A percentile compares a stretch with the other conserved stretches of the same genome.
phyloP scores from a whole-genome alignment of 2,797 vertebrate species.

The Chelmon rostratus region DNA sequence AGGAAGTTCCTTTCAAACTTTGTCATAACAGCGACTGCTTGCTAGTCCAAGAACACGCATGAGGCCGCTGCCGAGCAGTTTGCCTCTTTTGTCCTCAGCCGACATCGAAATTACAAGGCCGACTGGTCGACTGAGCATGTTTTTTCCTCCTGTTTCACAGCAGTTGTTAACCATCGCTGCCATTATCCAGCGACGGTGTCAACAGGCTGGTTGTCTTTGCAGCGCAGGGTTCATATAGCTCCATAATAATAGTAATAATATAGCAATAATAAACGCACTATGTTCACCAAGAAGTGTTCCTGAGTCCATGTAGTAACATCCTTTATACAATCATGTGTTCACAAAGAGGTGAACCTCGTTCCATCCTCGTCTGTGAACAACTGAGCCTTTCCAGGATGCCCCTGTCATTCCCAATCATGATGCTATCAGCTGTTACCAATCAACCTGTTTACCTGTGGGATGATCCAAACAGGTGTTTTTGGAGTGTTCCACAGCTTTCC shows the following conservation, averaged over 20 bases:
- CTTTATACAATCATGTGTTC: no score
- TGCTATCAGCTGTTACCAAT: no score
- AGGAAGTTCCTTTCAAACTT: slow-evolving; percentile 14
- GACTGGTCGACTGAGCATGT: not conserved
- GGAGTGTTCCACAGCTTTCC: no score
- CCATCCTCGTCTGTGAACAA: no score
- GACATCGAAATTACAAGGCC: not conserved
- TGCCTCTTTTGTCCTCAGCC: slow-evolving; percentile 9
- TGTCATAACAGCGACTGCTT: slow-evolving; percentile 6
- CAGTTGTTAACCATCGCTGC: slow-evolving; percentile 15
- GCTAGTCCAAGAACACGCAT: not conserved
- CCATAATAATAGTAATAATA: not conserved
- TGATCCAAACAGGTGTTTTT: no score
- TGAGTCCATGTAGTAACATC: no score
- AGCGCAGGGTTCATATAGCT: not conserved
- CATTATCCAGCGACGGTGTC: not conserved
- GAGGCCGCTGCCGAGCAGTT: not conserved
- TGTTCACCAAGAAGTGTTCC: no score
- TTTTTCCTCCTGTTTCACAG: slow-evolving; percentile 9
- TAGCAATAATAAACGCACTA: no score
- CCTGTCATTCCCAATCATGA: no score
- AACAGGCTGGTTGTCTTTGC: slow-evolving; percentile 21
- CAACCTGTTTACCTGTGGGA: no score
- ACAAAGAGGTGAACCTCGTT: no score
- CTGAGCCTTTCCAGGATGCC: no score